Evolutionary conservation across 2,888 invertebrate species (phyloP).

Genomic region (Pseudococcus jackbeardsleyi): DNA sequence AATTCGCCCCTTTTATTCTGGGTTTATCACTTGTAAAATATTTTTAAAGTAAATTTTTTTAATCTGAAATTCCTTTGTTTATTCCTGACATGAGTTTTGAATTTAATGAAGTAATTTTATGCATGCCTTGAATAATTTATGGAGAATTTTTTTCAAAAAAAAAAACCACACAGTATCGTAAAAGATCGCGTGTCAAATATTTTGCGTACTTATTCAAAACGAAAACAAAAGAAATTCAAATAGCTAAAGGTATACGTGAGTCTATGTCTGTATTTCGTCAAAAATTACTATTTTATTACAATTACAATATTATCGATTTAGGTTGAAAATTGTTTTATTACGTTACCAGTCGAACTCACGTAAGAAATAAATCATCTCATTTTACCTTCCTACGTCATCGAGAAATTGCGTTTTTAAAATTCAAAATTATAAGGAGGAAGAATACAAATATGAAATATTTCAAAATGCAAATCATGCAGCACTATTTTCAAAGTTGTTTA

Average conservation of each 20-base stretch:
- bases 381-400: too few species aligned
- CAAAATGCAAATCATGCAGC: neutral
- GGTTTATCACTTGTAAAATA: too few species aligned
- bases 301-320: conserved; percentile 4
- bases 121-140: too few species aligned
- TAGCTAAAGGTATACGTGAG: neutral
- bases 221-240: neutral
- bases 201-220: neutral
- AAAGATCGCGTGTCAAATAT: conserved; percentile 11
- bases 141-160: too few species aligned
- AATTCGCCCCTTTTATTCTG: too few species aligned
- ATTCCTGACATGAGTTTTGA: too few species aligned
- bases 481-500: neutral
- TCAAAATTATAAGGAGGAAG: neutral
- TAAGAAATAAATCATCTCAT: neutral
- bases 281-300: conserved; percentile 3
- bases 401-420: neutral
- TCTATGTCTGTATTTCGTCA: neutral
- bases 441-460: neutral
- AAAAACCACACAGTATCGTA: neutral
- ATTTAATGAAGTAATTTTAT: too few species aligned
- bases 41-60: too few species aligned
- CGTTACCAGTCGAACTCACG: neutral
- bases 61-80: too few species aligned
- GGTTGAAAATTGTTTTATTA: conserved; percentile 6